Conservation (phyloP, 2,113 vertebrate species). For the Nannospalax galili region DNA sequence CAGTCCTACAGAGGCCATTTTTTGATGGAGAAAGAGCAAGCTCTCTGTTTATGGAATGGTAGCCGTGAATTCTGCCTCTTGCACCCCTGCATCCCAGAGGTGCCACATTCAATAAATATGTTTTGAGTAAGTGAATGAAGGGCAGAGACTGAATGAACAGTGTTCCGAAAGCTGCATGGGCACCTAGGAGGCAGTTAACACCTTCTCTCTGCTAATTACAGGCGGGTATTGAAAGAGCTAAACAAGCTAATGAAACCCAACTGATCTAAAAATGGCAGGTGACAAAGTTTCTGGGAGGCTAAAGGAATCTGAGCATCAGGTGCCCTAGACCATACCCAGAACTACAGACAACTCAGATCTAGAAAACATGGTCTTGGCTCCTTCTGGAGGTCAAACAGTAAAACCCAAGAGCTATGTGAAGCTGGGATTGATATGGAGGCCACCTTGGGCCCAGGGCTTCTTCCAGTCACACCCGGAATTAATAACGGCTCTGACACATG, state of each 20-base stretch:
- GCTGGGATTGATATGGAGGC: neutral
- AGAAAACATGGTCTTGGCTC: neutral
- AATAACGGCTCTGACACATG: neutral
- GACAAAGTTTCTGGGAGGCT: neutral
- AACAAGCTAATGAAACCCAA: slow-evolving; percentile 37
- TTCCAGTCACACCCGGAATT: neutral
- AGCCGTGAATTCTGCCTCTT: neutral
- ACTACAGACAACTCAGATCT: neutral
- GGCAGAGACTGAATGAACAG: slow-evolving; percentile 19
- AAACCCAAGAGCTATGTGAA: neutral
- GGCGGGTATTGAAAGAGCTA: neutral
- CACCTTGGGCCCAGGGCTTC: neutral
- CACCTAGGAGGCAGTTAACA: slow-evolving; percentile 39
- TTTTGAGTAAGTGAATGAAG: slow-evolving; percentile 34
- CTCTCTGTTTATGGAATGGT: neutral
- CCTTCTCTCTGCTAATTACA: slow-evolving; percentile 14
- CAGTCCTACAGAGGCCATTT: neutral
- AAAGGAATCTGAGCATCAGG: neutral
- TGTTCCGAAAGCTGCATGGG: neutral
- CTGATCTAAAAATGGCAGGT: slow-evolving; percentile 25
- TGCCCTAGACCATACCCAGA: neutral
- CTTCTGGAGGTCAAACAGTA: neutral
- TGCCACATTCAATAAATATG: neutral
- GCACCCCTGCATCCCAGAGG: neutral
- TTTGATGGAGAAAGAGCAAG: neutral